Base-by-base conservation (phyloP, 1,140 invertebrate genomes). In the Drosophila quadrilineata region DNA sequence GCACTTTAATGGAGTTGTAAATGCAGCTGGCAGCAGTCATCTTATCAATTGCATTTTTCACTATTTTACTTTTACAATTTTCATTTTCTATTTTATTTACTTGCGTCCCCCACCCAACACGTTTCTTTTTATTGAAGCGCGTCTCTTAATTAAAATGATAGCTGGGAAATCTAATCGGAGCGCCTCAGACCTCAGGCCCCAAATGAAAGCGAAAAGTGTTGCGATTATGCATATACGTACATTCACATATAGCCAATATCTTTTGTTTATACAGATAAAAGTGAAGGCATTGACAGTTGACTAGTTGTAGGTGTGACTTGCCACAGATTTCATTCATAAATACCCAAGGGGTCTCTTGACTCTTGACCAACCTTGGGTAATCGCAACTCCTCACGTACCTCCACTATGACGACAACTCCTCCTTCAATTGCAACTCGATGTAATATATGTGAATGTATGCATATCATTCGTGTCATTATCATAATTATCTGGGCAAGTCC, bases 211-310 rank as follows among this genome's bases (percentile, higher is more conserved):
- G 66, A 75, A 79, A 71, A 19, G 48, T 52, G 43, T 35, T 68
- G 76, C 38, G 75, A 67, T 63, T 84, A 50, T 36, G 33, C 58
- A 68, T 64, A 43, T 16, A 8, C n/a, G 3, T 21, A 2, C 0
- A 10, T 38, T 4, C 14, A 6, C 5, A 33, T 74, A 56, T 64
- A 72, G 69, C 46, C 69, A 56, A 84, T 82, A 84, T 82, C 69
- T 70, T 40, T 70, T 82, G 69, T 82, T 84, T 76, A 73, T 76
- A 76, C 63, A 84, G 77, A 82, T 84, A 82, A 77, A 57, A 58
- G 17, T n/a, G 21, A 28, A 9, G 24, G 29, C 33, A 19, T 28
- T 45, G 41, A 45, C 41, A 28, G 41, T n/a, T n/a, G n/a, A n/a
- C n/a, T n/a, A n/a, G n/a, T 45, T 29, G 68, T 69, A 71, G 63